phyloP scores from a whole-genome alignment of 2,888 invertebrate species.

The Prosopocoilus inquinatus region DNA sequence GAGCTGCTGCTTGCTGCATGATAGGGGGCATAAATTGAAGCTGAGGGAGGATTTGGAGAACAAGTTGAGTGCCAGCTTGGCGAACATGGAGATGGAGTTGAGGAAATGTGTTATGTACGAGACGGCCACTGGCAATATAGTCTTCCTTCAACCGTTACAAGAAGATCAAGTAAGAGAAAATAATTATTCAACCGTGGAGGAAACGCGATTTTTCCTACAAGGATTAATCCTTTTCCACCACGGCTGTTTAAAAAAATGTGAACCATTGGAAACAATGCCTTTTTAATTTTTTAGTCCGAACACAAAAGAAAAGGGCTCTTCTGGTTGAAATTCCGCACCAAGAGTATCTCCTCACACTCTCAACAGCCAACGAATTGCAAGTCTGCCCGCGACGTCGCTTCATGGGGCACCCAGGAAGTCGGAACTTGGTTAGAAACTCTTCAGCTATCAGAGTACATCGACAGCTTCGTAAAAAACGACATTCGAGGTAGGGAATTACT shows the following conservation, averaged over 20 bases:
- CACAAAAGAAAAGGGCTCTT: slow-evolving; percentile 62
- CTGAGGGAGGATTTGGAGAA: slow-evolving; percentile 67
- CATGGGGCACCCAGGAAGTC: slow-evolving; percentile 88
- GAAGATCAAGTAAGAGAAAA: slow-evolving; percentile 51
- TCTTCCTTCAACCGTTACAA: slow-evolving; percentile 57
- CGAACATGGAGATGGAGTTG: slow-evolving; percentile 70
- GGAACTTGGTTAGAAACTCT: slow-evolving; percentile 86
- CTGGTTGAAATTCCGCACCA: slow-evolving; percentile 65
- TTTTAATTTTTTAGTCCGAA: slow-evolving; percentile 45
- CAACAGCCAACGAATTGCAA: slow-evolving; percentile 52
- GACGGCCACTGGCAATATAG: slow-evolving; percentile 54
- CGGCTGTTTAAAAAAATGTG: too few species aligned
- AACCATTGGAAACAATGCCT: neutral
- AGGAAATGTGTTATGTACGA: slow-evolving; percentile 66
- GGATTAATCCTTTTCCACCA: neutral
- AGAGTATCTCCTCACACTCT: slow-evolving; percentile 47
- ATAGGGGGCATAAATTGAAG: slow-evolving; percentile 64
- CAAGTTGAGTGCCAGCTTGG: slow-evolving; percentile 64
- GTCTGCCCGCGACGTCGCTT: slow-evolving; percentile 51
- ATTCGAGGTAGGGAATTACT: slow-evolving; percentile 88
- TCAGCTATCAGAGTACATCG: slow-evolving; percentile 85
- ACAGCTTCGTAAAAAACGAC: slow-evolving; percentile 88
- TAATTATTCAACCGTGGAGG: neutral
- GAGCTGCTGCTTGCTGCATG: slow-evolving; percentile 67
- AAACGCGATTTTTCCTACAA: neutral